Evolutionary conservation across 2,797 vertebrate species (phyloP), one percentile per base, ranked within the genome.

Genomic region (Eurystomus glaucurus): DNA sequence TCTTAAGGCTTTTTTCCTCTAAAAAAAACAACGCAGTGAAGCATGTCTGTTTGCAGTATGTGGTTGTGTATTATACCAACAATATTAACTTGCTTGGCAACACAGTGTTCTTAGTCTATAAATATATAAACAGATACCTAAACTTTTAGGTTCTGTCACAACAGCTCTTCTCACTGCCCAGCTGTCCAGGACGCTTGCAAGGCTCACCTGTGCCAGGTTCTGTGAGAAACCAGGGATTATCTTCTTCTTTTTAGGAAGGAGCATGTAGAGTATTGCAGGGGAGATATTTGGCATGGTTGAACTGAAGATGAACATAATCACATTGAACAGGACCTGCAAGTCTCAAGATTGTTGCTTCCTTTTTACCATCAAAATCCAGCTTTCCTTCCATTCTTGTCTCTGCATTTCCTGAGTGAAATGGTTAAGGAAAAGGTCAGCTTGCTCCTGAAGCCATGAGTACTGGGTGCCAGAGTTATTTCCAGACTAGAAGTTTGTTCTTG

Each of bases 21-120:
- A 2, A 48, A 70, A 76, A 90, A 52, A 10, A 0, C 21, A 48
- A 1, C 0, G 2, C 66, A 62, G 39, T 20, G 29, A 68, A 61
- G 45, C 5, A 2, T 45, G 39, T 52, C 58, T 86, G 45, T 64
- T 55, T 72, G 58, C 62, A 74, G 50, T 37, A 7, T 46, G 64
- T 52, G 52, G 61, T 83, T 58, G 18, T 66, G 18, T 64, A 3
- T 90, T 72, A 21, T 35, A 69, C 65, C 80, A 85, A 28, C 33
- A n/a, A 23, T 31, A 61, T 54, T 17, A 76, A 52, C 18, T 65
- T 55, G 17, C 1, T 66, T 70, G 85, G 41, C 54, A 57, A 10
- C 22, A 7, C 37, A 16, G 22, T 20, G 11, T 62, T 85, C 58
- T 69, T 25, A 26, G 19, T 66, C 89, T 89, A 4, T 75, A 48